A percentile compares a stretch with the other conserved stretches of the same genome.
These are phyloP conservation scores for Hypercompe scribonia DNA, from an alignment of 2,888 invertebrate genomes.

Conservation along the genomic window DNA sequence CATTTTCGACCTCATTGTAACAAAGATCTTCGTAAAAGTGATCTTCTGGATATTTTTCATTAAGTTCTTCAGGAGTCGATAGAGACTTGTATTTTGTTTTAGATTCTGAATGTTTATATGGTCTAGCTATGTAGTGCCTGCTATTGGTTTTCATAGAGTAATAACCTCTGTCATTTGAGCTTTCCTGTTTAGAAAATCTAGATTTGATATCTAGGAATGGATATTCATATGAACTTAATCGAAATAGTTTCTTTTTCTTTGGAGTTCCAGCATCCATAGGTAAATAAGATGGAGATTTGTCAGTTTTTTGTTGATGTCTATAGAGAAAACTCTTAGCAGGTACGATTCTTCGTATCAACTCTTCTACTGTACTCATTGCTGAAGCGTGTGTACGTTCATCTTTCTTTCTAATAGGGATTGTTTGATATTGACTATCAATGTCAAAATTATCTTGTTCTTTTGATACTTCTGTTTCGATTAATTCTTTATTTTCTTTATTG, in stretches of 20 bases:
- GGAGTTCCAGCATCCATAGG: slow-evolving; percentile 74
- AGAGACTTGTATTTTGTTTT: slow-evolving; percentile 74
- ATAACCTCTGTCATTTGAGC: slow-evolving; percentile 74
- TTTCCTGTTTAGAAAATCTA: slow-evolving; percentile 69
- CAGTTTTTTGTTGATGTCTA: slow-evolving; percentile 69
- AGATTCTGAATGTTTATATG: slow-evolving; percentile 64
- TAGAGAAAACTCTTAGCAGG: slow-evolving; percentile 82
- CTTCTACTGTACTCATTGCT: slow-evolving; percentile 70
- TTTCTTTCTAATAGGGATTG: slow-evolving; percentile 63
- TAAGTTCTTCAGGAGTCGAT: slow-evolving; percentile 65
- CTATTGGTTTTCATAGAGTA: slow-evolving; percentile 76
- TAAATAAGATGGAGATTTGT: slow-evolving; percentile 72
- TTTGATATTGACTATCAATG: slow-evolving; percentile 75
- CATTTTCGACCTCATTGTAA: slow-evolving; percentile 68
- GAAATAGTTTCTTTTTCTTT: slow-evolving; percentile 71
- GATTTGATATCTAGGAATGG: slow-evolving; percentile 74
- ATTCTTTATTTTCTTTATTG: background rate
- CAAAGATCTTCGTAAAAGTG: slow-evolving; percentile 82
- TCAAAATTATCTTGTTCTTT: slow-evolving; percentile 30
- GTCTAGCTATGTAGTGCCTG: slow-evolving; percentile 65
- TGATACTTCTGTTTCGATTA: slow-evolving; percentile 19
- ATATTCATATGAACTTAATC: slow-evolving; percentile 79
- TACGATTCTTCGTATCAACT: slow-evolving; percentile 73
- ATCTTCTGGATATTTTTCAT: slow-evolving; percentile 70
- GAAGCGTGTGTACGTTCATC: slow-evolving; percentile 37